Conservation (phyloP, 2,888 invertebrate species). For the Dryocosmus kuriphilus region DNA sequence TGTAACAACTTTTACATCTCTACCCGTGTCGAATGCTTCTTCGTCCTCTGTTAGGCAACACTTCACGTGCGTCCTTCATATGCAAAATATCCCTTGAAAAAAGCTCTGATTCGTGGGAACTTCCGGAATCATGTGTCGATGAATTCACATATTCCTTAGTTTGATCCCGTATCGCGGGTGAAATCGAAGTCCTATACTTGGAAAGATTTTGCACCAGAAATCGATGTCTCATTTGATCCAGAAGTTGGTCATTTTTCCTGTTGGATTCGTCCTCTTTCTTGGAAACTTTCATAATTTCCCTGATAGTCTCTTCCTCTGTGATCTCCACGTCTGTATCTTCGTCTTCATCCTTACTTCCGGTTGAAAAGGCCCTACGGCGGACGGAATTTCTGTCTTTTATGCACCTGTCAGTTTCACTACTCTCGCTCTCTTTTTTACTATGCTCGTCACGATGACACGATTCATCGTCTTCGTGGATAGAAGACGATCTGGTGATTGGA, state of each 20-base stretch:
- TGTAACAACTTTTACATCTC: background rate
- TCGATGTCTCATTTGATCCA: slow-evolving; percentile 17
- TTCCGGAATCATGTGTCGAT: slow-evolving; percentile 7
- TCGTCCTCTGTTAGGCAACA: slow-evolving; percentile 17
- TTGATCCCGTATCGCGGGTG: background rate
- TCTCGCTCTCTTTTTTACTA: slow-evolving; percentile 46
- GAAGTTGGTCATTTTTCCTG: slow-evolving; percentile 9
- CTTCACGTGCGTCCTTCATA: background rate
- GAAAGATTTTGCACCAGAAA: slow-evolving; percentile 9
- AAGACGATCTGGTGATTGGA: slow-evolving; percentile 53
- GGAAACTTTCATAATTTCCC: slow-evolving; percentile 3
- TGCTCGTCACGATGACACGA: slow-evolving; percentile 57
- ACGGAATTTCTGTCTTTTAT: slow-evolving; percentile 43
- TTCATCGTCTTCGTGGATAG: slow-evolving; percentile 60
- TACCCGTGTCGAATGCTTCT: slow-evolving; percentile 34
- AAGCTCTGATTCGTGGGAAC: slow-evolving; percentile 20
- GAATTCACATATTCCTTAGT: slow-evolving; percentile 25
- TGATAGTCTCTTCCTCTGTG: slow-evolving; percentile 1
- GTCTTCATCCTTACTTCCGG: slow-evolving; percentile 18
- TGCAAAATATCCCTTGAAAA: slow-evolving; percentile 3
- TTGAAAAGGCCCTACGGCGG: slow-evolving; percentile 44
- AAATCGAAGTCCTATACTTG: slow-evolving; percentile 7
- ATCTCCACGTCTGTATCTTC: background rate
- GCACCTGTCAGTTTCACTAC: slow-evolving; percentile 39
- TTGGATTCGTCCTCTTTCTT: slow-evolving; percentile 20